Evolutionary conservation across 2,888 invertebrate genomes (phyloP).

Genomic region (Cecidostiba fungosa): DNA sequence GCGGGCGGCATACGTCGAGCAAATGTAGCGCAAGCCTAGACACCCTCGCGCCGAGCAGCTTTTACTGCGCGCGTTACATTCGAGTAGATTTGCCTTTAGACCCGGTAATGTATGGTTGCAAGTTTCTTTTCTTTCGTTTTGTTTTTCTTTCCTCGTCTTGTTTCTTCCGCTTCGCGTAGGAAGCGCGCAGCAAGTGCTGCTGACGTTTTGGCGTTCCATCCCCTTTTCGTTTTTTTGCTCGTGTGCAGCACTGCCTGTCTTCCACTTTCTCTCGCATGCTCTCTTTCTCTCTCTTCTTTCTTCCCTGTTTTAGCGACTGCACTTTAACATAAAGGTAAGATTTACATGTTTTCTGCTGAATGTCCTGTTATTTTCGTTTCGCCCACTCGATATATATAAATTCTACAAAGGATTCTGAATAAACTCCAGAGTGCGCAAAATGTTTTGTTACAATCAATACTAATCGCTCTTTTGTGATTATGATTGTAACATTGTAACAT

Average conservation of each 20-base stretch:
- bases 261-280: not conserved
- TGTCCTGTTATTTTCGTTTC: too few species aligned
- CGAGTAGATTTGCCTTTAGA: conserved; percentile 28
- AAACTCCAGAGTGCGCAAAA: too few species aligned
- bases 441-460: too few species aligned
- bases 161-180: not conserved
- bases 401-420: too few species aligned
- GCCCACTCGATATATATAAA: too few species aligned
- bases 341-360: conserved; percentile 2
- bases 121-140: not conserved
- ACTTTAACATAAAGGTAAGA: not conserved
- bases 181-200: not conserved
- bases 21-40: not conserved
- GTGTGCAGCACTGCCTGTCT: not conserved
- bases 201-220: conserved; percentile 5
- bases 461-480: too few species aligned
- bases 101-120: not conserved
- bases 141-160: not conserved
- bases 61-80: conserved; percentile 39
- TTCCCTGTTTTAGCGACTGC: not conserved
- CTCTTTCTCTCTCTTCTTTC: not conserved
- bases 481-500: too few species aligned
- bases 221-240: conserved; percentile 1
- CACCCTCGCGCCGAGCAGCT: not conserved
- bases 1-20: not conserved